Evolutionary conservation across 2,113 vertebrate species (phyloP).

Genomic region (Semicossyphus pulcher): DNA sequence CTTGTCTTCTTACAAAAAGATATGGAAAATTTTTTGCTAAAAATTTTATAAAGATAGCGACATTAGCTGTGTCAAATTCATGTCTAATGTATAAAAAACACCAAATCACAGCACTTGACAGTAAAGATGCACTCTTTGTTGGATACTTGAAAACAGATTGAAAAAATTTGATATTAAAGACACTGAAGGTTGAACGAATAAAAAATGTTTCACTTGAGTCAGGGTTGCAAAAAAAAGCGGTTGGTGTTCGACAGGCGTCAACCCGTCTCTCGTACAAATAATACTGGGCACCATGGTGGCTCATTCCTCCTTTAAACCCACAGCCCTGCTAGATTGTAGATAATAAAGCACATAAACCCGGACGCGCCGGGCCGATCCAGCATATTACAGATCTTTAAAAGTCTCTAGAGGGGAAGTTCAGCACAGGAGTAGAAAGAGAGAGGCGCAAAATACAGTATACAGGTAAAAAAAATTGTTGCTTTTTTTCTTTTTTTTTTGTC

Average conservation of each 20-base stretch:
- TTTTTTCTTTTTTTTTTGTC: slow-evolving; percentile 51
- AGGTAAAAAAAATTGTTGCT: slow-evolving; percentile 39
- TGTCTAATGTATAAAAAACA: slow-evolving; percentile 76
- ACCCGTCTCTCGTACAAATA: slow-evolving; percentile 50
- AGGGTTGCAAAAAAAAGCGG: slow-evolving; percentile 38
- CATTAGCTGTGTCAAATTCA: slow-evolving; percentile 67
- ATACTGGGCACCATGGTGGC: slow-evolving; percentile 76
- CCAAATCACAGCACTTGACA: slow-evolving; percentile 82
- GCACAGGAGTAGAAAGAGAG: slow-evolving; percentile 73
- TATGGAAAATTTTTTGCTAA: slow-evolving; percentile 51
- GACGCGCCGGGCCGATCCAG: slow-evolving; percentile 63
- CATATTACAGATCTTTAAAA: slow-evolving; percentile 66
- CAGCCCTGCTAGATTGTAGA: slow-evolving; percentile 64
- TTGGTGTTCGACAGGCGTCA: slow-evolving; percentile 51
- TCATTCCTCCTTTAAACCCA: slow-evolving; percentile 67
- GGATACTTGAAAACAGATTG: slow-evolving; percentile 38
- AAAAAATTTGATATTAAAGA: slow-evolving; percentile 75
- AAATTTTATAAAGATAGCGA: slow-evolving; percentile 65
- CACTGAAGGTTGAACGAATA: slow-evolving; percentile 76
- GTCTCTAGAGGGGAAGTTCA: slow-evolving; percentile 62
- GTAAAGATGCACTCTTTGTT: slow-evolving; percentile 68
- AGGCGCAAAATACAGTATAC: slow-evolving; percentile 68
- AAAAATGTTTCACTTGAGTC: slow-evolving; percentile 59
- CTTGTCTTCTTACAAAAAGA: slow-evolving; percentile 71
- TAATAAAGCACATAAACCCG: slow-evolving; percentile 64